Conservation (phyloP, 2,797 vertebrate species). For the Neostethus bicornis region DNA sequence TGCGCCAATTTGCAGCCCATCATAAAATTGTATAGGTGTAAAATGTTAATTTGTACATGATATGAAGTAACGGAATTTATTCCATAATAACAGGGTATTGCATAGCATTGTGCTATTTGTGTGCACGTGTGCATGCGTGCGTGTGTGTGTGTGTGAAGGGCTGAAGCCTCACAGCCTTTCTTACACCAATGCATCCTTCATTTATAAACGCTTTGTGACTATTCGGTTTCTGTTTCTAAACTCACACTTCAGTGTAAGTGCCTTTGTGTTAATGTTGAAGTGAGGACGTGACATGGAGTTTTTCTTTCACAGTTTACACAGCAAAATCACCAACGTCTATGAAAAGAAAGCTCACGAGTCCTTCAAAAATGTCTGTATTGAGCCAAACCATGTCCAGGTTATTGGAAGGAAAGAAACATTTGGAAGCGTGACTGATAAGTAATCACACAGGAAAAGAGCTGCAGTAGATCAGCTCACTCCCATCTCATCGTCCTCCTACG, state of each 20-base stretch:
- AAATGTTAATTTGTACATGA: slow-evolving; percentile 43
- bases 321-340: slow-evolving; percentile 22
- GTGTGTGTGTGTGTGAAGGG: background rate
- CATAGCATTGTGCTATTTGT: slow-evolving; percentile 14
- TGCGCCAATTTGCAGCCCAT: too few species aligned
- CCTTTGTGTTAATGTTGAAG: slow-evolving; percentile 25
- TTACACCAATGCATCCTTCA: slow-evolving; percentile 34
- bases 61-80: slow-evolving; percentile 34
- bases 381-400: slow-evolving; percentile 50
- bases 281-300: slow-evolving; percentile 38
- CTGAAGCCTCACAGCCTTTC: background rate
- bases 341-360: slow-evolving; percentile 38
- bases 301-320: slow-evolving; percentile 51
- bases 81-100: slow-evolving; percentile 37
- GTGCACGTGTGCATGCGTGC: slow-evolving; percentile 6
- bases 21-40: background rate
- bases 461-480: slow-evolving; percentile 48
- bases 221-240: slow-evolving; percentile 37
- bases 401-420: slow-evolving; percentile 52
- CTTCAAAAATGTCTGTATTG: slow-evolving; percentile 14
- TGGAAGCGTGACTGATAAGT: slow-evolving; percentile 33
- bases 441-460: slow-evolving; percentile 56
- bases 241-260: slow-evolving; percentile 23
- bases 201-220: slow-evolving; percentile 31
- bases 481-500: slow-evolving; percentile 45